A percentile compares a stretch with the other conserved stretches of the same genome.
phyloP scores from a whole-genome alignment of 64 coral and sea anemone species.

The Pocillopora verrucosa region DNA sequence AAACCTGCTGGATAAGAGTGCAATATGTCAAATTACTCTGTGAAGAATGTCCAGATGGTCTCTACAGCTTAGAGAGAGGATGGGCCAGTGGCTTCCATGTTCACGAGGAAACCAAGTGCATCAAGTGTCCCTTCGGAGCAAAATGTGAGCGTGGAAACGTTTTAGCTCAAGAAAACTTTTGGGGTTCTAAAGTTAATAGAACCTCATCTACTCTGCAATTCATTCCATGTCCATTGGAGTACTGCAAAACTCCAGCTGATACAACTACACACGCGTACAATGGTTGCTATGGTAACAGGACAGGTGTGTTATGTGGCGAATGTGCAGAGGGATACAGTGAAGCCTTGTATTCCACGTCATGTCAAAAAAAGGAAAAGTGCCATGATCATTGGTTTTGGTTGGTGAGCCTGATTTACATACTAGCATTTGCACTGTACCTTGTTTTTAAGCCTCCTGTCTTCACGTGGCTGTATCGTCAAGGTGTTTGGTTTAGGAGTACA shows the following conservation, averaged over 20 bases:
- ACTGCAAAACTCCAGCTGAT: constrained; percentile 8
- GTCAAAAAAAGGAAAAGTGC: constrained; percentile 1
- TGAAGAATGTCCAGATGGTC: constrained; percentile 28
- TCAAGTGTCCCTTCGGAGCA: constrained; percentile 69
- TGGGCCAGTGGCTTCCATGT: neutral
- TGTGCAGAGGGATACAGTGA: no score
- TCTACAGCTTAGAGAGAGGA: constrained; percentile 59
- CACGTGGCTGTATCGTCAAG: neutral
- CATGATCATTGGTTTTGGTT: constrained; percentile 46
- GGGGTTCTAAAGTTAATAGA: constrained; percentile 13
- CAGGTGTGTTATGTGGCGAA: no score
- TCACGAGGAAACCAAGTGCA: constrained; percentile 13
- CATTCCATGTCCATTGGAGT: constrained; percentile 57
- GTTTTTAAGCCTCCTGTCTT: constrained; percentile 20
- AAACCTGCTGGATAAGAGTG: neutral
- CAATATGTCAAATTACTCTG: constrained; percentile 31
- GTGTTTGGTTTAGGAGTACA: constrained; percentile 30
- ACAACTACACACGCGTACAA: neutral
- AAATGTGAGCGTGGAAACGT: constrained; percentile 25
- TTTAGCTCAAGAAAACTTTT: constrained; percentile 50
- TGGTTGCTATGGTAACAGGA: constrained; percentile 37
- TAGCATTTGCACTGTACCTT: constrained; percentile 8
- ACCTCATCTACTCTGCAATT: constrained; percentile 41
- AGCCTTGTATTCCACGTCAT: neutral
- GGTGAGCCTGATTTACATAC: neutral